A percentile compares a stretch with the other conserved stretches of the same genome.
Evolutionary conservation across 2,797 vertebrate species (phyloP).

Genomic region (Luscinia luscinia): DNA sequence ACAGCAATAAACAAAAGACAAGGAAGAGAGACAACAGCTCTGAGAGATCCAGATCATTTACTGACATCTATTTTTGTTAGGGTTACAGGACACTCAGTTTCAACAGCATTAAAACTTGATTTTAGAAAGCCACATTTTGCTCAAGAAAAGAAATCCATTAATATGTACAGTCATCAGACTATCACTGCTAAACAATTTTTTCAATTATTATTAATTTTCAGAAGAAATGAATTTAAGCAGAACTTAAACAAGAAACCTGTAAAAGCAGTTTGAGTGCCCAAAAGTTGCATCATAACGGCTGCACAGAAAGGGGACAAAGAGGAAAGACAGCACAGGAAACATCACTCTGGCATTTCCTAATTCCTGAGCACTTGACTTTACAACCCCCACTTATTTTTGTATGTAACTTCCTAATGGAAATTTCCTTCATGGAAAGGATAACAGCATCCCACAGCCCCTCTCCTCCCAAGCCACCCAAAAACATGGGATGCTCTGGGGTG

Average conservation of each 20-base stretch:
- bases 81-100: not conserved
- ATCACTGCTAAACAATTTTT: not conserved
- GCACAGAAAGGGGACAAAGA: not conserved
- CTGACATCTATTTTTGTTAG: accelerated
- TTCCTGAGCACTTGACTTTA: slow-evolving; percentile 20
- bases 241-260: not conserved
- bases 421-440: not conserved
- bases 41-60: not conserved
- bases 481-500: not conserved
- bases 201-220: not conserved
- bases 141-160: not conserved
- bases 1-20: not conserved
- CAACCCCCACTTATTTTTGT: slow-evolving; percentile 4
- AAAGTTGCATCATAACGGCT: slow-evolving; percentile 40
- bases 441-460: not conserved
- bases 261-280: not conserved
- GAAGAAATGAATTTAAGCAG: not conserved
- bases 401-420: slow-evolving; percentile 1
- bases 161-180: not conserved
- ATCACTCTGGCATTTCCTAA: slow-evolving; percentile 47
- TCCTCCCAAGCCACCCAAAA: not conserved
- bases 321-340: slow-evolving; percentile 25
- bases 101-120: not conserved
- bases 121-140: not conserved
- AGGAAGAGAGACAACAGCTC: not conserved